Evolutionary conservation across 1,140 invertebrate genomes (phyloP), one percentile per base, ranked within the genome.

Genomic region (Cataglyphis hispanica): DNA sequence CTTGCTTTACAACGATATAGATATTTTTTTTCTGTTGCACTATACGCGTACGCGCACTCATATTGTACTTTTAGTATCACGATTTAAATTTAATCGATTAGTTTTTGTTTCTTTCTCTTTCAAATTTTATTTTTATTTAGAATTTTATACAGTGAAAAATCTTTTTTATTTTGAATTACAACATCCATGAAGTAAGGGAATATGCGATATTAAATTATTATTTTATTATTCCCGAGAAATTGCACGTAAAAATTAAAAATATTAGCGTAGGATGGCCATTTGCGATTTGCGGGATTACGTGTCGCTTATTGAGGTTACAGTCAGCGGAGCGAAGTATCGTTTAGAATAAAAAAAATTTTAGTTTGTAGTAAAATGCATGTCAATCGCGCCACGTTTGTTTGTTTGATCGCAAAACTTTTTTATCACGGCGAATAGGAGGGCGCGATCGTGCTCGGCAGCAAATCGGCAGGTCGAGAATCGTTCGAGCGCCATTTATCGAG

Each of bases 401-500:
- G 87, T 89, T 88, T 88, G 76, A 87, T 53, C 64, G 60, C 75
- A 16, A 27, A 76, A 40, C 11, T 61, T 66, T 75, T 85, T 84
- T 74, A 60, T 72, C 56, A 53, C 31, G 43, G 22, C 60, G 16
- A 46, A 72, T 27, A 77, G 85, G 13, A 56, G 40, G 58, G 63
- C 63, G 64, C 50, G 58, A 67, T 50, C 60, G 58, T 22, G 5
- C 27, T n/a, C 60, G 31, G 84, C 61, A 58, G 60, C 78, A 40
- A 66, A 80, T 87, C 85, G 85, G 86, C 78, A 69, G 85, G 78
- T 90, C 81, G 89, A 85, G 86, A 87, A 89, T 89, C 86, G 88
- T 77, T 90, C 64, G 75, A 87, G 86, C 86, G 69, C 66, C 86
- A 83, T 90, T 90, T 90, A 90, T 90, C 89, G 88, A 87, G 88